Evolutionary conservation across 2,113 vertebrate genomes (phyloP).

Genomic region (Corvus cornix): DNA sequence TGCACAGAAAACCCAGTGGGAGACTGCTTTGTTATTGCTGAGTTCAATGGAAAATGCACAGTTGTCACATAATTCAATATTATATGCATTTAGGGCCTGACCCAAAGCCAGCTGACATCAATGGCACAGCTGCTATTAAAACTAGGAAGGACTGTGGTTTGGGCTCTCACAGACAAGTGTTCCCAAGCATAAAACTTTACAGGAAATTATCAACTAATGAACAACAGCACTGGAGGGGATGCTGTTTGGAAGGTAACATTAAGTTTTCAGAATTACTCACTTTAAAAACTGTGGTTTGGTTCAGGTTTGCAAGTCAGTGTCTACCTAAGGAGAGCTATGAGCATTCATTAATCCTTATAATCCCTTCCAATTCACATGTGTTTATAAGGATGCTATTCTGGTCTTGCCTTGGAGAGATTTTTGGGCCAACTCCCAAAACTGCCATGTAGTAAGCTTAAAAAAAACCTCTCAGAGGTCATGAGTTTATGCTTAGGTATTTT

Average conservation of each 20-base stretch:
- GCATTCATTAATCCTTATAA: slow-evolving; percentile 12
- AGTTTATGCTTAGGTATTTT: slow-evolving; percentile 30
- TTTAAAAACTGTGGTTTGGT: not conserved
- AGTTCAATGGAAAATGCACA: not conserved
- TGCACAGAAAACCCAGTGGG: not conserved
- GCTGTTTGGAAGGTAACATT: not conserved
- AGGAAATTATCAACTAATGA: slow-evolving; percentile 27
- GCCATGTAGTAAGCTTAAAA: not conserved
- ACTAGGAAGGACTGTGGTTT: not conserved
- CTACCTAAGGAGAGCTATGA: not conserved
- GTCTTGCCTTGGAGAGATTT: not conserved
- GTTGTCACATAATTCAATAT: not conserved
- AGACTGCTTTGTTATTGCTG: not conserved
- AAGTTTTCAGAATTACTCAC: not conserved
- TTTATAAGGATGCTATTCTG: slow-evolving; percentile 36
- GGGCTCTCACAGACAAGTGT: not conserved
- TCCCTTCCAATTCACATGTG: not conserved
- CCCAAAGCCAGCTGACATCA: not conserved
- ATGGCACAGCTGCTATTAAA: not conserved
- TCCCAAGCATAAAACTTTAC: not conserved
- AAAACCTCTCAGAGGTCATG: not conserved
- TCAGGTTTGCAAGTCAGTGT: not conserved
- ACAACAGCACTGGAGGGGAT: not conserved
- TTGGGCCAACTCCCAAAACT: slow-evolving; percentile 8
- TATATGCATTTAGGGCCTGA: not conserved